Conservation (phyloP, 2,797 vertebrate genomes). For the Prionace glauca region DNA sequence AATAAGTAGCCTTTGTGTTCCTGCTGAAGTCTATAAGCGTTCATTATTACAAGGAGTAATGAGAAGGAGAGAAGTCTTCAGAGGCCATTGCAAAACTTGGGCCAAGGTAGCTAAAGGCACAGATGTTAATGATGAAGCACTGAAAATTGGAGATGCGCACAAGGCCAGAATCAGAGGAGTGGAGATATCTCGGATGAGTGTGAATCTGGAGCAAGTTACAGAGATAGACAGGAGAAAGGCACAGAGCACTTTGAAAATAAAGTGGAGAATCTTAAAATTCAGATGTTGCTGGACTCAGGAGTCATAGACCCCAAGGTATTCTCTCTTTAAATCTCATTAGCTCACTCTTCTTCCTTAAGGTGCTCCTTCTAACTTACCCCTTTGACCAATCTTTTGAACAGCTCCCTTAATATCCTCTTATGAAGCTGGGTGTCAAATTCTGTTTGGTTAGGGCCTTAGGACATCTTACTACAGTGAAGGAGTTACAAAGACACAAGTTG, state of each 20-base stretch:
- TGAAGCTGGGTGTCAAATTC: neutral
- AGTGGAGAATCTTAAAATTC: neutral
- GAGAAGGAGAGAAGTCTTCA: too few species aligned
- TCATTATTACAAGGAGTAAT: too few species aligned
- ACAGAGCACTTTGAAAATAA: neutral
- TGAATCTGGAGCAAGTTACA: neutral
- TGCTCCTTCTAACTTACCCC: neutral
- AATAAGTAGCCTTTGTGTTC: too few species aligned
- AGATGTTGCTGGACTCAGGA: neutral
- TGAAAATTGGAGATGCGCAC: too few species aligned
- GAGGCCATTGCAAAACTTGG: too few species aligned
- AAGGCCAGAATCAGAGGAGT: neutral
- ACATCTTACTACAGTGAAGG: neutral
- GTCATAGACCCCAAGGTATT: neutral
- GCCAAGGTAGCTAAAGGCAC: neutral
- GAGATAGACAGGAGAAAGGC: neutral
- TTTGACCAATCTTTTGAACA: neutral
- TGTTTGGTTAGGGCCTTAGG: neutral
- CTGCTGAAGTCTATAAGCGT: too few species aligned
- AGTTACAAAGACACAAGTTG: neutral
- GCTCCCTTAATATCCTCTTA: neutral
- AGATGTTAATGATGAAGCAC: too few species aligned
- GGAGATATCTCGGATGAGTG: neutral
- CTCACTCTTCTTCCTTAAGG: too few species aligned
- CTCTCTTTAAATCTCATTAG: neutral